phyloP scores from a whole-genome alignment of 1,140 invertebrate species.

The Ceratitis capitata region DNA sequence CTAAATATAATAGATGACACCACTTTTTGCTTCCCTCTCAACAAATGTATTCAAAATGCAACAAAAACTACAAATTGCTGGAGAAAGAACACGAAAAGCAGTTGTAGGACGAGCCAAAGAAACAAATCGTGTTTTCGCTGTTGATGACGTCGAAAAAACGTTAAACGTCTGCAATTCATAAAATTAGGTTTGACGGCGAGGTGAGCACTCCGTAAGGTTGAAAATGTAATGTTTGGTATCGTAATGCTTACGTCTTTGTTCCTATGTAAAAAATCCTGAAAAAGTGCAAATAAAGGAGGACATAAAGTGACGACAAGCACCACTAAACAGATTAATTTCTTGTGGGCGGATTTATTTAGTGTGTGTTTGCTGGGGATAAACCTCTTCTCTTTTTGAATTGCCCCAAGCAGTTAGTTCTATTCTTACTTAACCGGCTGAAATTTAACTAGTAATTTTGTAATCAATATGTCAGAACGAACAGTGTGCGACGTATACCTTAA shows the following conservation, averaged over 20 bases:
- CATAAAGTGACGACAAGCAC: neutral
- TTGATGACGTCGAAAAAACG: neutral
- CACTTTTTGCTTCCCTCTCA: neutral
- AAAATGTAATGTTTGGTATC: neutral
- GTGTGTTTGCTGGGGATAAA: neutral
- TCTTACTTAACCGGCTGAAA: no score
- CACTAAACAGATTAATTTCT: neutral
- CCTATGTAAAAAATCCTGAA: neutral
- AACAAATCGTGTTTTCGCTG: neutral
- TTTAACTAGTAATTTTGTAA: no score
- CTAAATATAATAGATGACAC: neutral
- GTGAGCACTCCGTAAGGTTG: neutral
- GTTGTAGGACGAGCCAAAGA: no score
- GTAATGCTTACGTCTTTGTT: neutral
- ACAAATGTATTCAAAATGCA: neutral
- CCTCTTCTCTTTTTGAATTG: no score
- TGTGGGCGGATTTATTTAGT: neutral
- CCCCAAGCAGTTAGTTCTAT: no score
- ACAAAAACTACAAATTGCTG: neutral
- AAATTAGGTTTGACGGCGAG: neutral
- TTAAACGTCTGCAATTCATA: conserved; percentile 23
- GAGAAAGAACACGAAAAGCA: no score
- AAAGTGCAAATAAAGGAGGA: neutral
- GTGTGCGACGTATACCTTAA: no score
- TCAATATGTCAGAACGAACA: no score